These are phyloP conservation scores for Drosophila siamana DNA, from an alignment of 2,888 invertebrate species.

Conservation along the genomic window DNA sequence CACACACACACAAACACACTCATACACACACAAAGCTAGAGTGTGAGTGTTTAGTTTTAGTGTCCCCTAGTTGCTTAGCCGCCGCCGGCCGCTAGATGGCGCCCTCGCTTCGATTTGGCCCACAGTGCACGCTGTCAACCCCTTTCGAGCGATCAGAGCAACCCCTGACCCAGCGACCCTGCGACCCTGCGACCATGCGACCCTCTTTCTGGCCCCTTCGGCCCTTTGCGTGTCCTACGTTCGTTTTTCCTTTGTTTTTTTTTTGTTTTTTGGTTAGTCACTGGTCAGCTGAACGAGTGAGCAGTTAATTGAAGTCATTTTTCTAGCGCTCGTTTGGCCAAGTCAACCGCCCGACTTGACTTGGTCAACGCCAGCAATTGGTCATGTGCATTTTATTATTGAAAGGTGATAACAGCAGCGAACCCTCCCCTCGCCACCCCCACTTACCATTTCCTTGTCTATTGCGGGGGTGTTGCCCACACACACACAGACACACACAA, in stretches of 20 bases:
- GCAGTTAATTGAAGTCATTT: conserved; percentile 78
- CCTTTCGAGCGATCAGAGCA: conserved; percentile 35
- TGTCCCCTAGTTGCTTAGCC: conserved; percentile 23
- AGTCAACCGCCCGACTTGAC: conserved; percentile 33
- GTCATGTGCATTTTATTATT: conserved; percentile 72
- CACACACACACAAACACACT: conserved; percentile 21
- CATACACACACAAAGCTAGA: too few relatives aligned
- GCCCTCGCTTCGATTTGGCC: conserved; percentile 50
- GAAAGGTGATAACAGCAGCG: conserved; percentile 75
- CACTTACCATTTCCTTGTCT: conserved; percentile 4
- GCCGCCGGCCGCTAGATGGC: conserved; percentile 53
- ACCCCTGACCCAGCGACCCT: conserved; percentile 27
- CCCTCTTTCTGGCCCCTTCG: too few relatives aligned
- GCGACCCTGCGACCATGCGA: conserved; percentile 10
- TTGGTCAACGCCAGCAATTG: conserved; percentile 62
- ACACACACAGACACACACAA: conserved; percentile 38
- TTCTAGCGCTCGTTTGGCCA: conserved; percentile 66
- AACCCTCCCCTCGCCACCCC: conserved; percentile 23
- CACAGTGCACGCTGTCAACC: conserved; percentile 49
- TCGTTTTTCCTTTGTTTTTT: too few relatives aligned
- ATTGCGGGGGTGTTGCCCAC: conserved; percentile 43
- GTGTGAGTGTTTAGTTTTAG: conserved; percentile 31
- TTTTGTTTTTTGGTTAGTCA: conserved; percentile 73
- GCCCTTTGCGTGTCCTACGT: conserved; percentile 51
- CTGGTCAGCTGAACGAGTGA: conserved; percentile 54